Evolutionary conservation across 2,888 invertebrate genomes (phyloP).

Genomic region (Ectobius pallidus): DNA sequence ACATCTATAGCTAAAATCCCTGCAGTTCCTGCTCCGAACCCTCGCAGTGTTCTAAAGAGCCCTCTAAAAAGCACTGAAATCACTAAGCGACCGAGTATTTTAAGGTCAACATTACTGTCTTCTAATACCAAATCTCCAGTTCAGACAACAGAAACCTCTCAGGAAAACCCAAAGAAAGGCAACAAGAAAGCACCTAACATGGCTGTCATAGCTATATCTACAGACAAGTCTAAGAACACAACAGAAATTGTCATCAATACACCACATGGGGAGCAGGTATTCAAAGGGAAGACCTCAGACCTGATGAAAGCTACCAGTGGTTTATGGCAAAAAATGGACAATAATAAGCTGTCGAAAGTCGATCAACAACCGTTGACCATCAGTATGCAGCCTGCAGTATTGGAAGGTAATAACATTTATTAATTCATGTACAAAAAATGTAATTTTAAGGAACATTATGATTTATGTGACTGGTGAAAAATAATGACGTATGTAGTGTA

Average conservation of each 20-base stretch:
- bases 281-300: constrained; percentile 54
- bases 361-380: constrained; percentile 26
- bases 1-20: background rate
- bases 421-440: no score
- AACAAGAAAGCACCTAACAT: constrained; percentile 41
- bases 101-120: background rate
- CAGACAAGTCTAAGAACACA: constrained; percentile 53
- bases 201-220: constrained; percentile 55
- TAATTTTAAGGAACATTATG: no score
- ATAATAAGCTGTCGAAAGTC: background rate
- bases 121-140: background rate
- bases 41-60: constrained; percentile 35
- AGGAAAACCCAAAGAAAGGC: background rate
- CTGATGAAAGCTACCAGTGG: constrained; percentile 48
- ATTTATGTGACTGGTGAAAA: no score
- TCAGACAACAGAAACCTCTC: background rate
- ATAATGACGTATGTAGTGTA: no score
- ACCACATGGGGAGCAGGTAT: constrained; percentile 53
- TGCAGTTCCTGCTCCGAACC: constrained; percentile 9
- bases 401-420: background rate
- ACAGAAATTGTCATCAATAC: constrained; percentile 55
- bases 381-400: background rate
- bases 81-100: background rate
- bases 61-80: constrained; percentile 2
- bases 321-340: constrained; percentile 32